These are phyloP conservation scores for Litoditis marina DNA, from an alignment of 2,888 invertebrate genomes.

Conservation along the genomic window DNA sequence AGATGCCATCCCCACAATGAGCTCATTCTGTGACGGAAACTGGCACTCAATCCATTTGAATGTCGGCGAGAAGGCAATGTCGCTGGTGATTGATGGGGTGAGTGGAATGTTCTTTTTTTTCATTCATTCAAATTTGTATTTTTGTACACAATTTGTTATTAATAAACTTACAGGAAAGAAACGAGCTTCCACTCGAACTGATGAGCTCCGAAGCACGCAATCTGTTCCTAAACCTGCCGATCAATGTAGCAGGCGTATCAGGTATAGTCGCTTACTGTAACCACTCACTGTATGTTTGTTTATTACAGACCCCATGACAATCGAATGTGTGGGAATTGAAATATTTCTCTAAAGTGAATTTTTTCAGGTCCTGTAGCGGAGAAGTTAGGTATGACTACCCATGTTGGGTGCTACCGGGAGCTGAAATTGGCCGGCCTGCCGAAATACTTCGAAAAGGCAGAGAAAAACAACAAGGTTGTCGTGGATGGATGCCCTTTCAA, in stretches of 20 bases:
- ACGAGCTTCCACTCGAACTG: slow-evolving; percentile 22
- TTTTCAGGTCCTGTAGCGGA: slow-evolving; percentile 24
- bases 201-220: slow-evolving; percentile 22
- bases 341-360: not conserved
- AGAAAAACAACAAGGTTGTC: slow-evolving; percentile 46
- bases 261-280: slow-evolving; percentile 14
- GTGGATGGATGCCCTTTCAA: slow-evolving; percentile 48
- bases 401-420: slow-evolving; percentile 46
- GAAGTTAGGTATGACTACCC: slow-evolving; percentile 22
- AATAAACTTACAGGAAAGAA: slow-evolving; percentile 20
- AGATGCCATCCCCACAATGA: slow-evolving; percentile 21
- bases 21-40: slow-evolving; percentile 41
- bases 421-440: slow-evolving; percentile 34
- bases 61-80: slow-evolving; percentile 19
- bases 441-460: slow-evolving; percentile 38
- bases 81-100: slow-evolving; percentile 19
- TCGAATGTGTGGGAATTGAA: no score
- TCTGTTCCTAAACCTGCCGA: slow-evolving; percentile 32
- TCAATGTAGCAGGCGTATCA: slow-evolving; percentile 44
- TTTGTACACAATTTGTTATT: slow-evolving; percentile 5
- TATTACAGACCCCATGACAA: no score
- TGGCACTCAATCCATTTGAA: slow-evolving; percentile 47
- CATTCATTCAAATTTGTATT: not conserved
- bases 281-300: not conserved
- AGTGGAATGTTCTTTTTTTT: not conserved